A percentile compares a stretch with the other conserved stretches of the same genome.
phyloP scores from a whole-genome alignment of 1,140 invertebrate species.

The Charaxes varanes region DNA sequence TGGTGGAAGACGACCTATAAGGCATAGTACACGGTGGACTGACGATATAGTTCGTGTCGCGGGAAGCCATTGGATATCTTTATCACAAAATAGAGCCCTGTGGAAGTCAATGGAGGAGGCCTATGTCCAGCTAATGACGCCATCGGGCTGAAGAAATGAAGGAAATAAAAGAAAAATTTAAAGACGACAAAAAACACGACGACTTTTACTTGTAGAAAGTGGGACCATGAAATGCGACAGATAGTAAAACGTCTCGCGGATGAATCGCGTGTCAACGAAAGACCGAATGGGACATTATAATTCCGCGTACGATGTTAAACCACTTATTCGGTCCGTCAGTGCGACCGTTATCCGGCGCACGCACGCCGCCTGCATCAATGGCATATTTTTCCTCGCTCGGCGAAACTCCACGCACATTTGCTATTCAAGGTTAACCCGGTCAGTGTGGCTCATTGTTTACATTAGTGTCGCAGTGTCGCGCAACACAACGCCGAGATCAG shows the following conservation, averaged over 20 bases:
- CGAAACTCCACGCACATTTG: constrained; percentile 65
- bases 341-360: constrained; percentile 65
- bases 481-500: constrained; percentile 17
- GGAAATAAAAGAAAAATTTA: not conserved
- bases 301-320: constrained; percentile 65
- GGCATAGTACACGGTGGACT: too few species aligned
- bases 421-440: constrained; percentile 71
- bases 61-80: too few species aligned
- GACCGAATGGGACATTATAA: constrained; percentile 63
- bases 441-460: constrained; percentile 63
- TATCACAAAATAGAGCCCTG: too few species aligned
- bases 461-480: constrained; percentile 39
- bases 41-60: too few species aligned
- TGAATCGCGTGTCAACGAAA: constrained; percentile 59
- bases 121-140: too few species aligned
- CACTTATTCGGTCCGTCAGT: constrained; percentile 66
- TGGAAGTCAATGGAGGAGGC: too few species aligned
- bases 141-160: too few species aligned
- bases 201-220: constrained; percentile 44
- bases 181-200: constrained; percentile 37
- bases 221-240: constrained; percentile 37
- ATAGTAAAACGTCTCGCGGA: constrained; percentile 38
- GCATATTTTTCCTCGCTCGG: constrained; percentile 66
- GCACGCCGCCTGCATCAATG: constrained; percentile 66
- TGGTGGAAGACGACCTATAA: too few species aligned